A percentile compares a stretch with the other conserved stretches of the same genome.
phyloP scores from a whole-genome alignment of 2,888 invertebrate species.

The Athalia rosae region DNA sequence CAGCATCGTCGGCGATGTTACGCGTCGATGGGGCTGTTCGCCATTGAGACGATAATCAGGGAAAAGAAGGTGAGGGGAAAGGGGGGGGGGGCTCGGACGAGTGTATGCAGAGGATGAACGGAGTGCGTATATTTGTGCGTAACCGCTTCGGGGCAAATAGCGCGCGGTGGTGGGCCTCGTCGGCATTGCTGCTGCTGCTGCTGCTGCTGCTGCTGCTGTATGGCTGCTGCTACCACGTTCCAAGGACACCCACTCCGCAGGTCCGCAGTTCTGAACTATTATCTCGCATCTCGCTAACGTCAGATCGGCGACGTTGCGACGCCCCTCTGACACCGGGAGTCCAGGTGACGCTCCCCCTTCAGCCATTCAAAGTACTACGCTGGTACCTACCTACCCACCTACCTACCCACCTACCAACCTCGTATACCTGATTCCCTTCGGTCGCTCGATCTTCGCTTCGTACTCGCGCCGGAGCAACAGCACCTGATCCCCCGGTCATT shows the following conservation, averaged over 20 bases:
- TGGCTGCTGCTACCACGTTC: slow-evolving; percentile 65
- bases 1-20: neutral
- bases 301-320: slow-evolving; percentile 37
- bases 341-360: slow-evolving; percentile 17
- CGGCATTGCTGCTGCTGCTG: slow-evolving; percentile 48
- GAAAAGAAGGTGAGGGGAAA: neutral
- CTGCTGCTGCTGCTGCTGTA: slow-evolving; percentile 60
- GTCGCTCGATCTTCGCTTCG: neutral
- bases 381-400: neutral
- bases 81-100: neutral
- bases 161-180: slow-evolving; percentile 21
- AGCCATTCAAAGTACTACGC: neutral
- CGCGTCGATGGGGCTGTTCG: neutral
- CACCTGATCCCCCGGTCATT: slow-evolving; percentile 33
- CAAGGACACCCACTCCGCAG: slow-evolving; percentile 65
- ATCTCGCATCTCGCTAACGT: slow-evolving; percentile 52
- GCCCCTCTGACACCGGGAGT: slow-evolving; percentile 39
- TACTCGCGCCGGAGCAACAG: neutral
- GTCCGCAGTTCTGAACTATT: slow-evolving; percentile 42
- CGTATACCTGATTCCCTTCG: slow-evolving; percentile 23
- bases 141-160: slow-evolving; percentile 39
- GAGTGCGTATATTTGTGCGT: slow-evolving; percentile 34
- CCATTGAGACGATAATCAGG: slow-evolving; percentile 39
- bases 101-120: neutral
- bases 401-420: neutral